These are phyloP conservation scores for Luperina nickerlii DNA, from an alignment of 2,888 invertebrate genomes.

Conservation along the genomic window DNA sequence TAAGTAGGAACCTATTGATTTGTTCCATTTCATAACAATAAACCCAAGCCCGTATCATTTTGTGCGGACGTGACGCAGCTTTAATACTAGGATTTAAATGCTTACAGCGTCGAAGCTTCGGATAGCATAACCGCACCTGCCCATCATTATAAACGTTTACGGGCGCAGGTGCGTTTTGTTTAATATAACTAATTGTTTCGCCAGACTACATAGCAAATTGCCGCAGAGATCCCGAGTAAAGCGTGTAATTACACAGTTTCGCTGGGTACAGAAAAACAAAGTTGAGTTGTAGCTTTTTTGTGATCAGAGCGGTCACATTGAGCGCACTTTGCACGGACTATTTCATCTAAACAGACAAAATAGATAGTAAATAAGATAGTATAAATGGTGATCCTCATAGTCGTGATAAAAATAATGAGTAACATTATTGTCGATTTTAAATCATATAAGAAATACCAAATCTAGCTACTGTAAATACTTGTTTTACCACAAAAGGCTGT, in stretches of 20 bases:
- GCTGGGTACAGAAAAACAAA: not conserved
- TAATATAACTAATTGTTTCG: not conserved
- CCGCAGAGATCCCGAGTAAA: not conserved
- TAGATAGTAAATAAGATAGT: not conserved
- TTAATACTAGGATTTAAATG: constrained; percentile 33
- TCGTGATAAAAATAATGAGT: not conserved
- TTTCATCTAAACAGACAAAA: not conserved
- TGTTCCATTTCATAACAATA: constrained; percentile 20
- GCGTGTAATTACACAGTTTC: not conserved
- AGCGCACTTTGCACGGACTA: not conserved
- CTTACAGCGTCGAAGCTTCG: constrained; percentile 18
- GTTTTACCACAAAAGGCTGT: not conserved
- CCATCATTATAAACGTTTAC: constrained; percentile 1
- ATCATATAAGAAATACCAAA: not conserved
- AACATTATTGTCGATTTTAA: not conserved
- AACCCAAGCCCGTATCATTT: constrained; percentile 13
- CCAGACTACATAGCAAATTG: not conserved
- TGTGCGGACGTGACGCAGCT: constrained; percentile 35
- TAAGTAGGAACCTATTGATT: not conserved
- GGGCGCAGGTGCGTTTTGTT: constrained; percentile 1
- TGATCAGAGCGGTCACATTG: not conserved
- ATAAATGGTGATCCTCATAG: not conserved
- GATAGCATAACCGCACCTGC: constrained; percentile 26
- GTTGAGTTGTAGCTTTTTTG: not conserved
- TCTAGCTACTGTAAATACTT: not conserved